These are phyloP conservation scores for Himantopus leucocephalus DNA, from an alignment of 2,113 vertebrate species.

Conservation along the genomic window DNA sequence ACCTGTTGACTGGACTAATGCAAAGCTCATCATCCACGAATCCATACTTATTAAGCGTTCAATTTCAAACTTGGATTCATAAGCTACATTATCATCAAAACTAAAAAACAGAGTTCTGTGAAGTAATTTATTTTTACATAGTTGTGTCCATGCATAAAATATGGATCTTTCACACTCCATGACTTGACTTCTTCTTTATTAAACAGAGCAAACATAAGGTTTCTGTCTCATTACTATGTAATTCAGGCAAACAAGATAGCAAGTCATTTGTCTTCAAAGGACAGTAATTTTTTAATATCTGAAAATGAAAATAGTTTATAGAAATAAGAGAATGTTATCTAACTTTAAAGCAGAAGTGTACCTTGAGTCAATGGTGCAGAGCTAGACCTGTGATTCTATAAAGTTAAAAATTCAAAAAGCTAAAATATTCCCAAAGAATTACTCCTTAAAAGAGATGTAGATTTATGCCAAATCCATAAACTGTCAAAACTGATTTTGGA, in stretches of 20 bases:
- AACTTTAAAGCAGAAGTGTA: background rate
- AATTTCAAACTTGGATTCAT: conserved; percentile 49
- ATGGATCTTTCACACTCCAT: background rate
- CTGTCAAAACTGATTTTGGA: background rate
- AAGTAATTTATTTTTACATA: conserved; percentile 52
- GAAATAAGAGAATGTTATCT: background rate
- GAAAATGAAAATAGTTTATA: background rate
- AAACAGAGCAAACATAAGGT: background rate
- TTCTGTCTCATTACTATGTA: background rate
- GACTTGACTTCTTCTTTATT: conserved; percentile 34
- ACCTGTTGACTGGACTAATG: conserved; percentile 43
- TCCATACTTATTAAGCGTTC: conserved; percentile 23
- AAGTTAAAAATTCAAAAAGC: background rate
- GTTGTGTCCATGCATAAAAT: conserved; percentile 9
- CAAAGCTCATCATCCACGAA: conserved; percentile 48
- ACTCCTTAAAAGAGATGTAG: background rate
- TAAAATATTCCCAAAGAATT: background rate
- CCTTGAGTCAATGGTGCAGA: background rate
- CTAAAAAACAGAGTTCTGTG: background rate
- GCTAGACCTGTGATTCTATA: background rate
- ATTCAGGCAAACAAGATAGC: background rate
- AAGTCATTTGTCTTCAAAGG: background rate
- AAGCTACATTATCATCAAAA: conserved; percentile 49
- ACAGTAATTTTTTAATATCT: background rate
- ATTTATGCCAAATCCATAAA: background rate